Conservation (phyloP, 2,113 vertebrate species). For the Ornithorhynchus anatinus region DNA sequence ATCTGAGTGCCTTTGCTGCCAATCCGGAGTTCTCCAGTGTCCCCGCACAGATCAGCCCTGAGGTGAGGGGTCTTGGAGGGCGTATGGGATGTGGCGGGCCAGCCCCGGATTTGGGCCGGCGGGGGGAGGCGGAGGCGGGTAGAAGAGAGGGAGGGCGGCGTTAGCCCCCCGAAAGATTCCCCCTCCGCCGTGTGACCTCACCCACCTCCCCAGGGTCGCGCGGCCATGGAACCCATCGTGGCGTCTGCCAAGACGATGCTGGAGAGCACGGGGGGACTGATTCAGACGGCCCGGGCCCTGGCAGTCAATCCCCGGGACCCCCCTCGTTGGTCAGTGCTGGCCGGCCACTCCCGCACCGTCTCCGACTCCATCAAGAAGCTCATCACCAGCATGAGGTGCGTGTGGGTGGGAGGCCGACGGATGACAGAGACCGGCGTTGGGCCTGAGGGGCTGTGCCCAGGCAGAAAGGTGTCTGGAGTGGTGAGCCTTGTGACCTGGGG, state of each 20-base stretch:
- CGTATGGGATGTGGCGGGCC: no score
- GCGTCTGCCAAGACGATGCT: constrained; percentile 90
- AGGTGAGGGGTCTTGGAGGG: constrained; percentile 67
- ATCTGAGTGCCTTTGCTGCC: constrained; percentile 93
- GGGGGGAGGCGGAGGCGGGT: not conserved
- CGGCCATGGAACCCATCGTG: constrained; percentile 93
- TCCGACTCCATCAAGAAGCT: constrained; percentile 98
- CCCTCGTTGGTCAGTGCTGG: constrained; percentile 92
- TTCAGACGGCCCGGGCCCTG: constrained; percentile 92
- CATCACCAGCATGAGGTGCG: constrained; percentile 96
- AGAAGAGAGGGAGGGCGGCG: no score
- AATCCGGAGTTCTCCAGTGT: constrained; percentile 95
- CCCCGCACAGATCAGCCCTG: constrained; percentile 92
- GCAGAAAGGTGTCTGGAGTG: no score
- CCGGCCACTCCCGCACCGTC: constrained; percentile 92
- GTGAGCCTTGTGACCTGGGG: no score
- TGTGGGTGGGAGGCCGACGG: not conserved
- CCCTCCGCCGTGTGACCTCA: not conserved
- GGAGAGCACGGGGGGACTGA: constrained; percentile 92
- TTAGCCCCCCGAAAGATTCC: not conserved
- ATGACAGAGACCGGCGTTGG: not conserved
- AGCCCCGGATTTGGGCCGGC: no score
- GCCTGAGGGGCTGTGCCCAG: not conserved
- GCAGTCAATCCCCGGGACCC: constrained; percentile 97
- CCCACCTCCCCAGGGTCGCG: constrained; percentile 77